phyloP scores from a whole-genome alignment of 92 coral and sea anemone species.

The Siderastrea radians region DNA sequence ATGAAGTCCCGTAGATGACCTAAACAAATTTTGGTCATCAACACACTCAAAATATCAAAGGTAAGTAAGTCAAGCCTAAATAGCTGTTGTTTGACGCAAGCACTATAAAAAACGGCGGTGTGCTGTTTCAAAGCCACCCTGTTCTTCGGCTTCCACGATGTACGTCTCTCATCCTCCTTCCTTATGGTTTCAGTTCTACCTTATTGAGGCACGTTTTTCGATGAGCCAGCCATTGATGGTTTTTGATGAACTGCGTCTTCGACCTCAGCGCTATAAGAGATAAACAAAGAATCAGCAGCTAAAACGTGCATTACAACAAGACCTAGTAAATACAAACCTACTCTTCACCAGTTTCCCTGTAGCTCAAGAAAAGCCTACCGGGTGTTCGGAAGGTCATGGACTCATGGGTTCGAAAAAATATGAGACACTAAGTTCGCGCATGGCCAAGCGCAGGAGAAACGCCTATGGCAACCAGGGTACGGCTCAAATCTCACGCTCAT shows the following conservation, averaged over 20 bases:
- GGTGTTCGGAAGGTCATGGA: no score
- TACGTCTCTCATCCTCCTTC: not conserved
- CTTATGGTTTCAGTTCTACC: not conserved
- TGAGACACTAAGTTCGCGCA: no score
- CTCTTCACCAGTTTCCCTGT: no score
- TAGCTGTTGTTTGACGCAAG: not conserved
- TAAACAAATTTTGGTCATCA: not conserved
- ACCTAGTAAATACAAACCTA: no score
- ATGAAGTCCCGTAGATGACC: not conserved
- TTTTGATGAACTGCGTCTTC: slow-evolving; percentile 26
- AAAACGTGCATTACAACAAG: no score
- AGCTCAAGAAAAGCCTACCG: no score
- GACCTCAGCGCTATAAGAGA: slow-evolving; percentile 23
- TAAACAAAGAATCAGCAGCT: not conserved
- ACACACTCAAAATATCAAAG: not conserved
- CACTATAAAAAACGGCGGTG: not conserved
- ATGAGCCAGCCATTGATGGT: slow-evolving; percentile 5
- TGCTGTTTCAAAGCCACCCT: not conserved
- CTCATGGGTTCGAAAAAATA: no score
- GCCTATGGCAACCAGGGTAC: no score
- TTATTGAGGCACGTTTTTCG: slow-evolving; percentile 23
- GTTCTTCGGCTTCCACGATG: not conserved
- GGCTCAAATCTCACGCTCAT: no score
- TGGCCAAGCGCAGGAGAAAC: no score
- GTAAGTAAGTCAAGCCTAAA: not conserved